These are phyloP conservation scores for Dendroctonus ponderosae DNA, from an alignment of 1,140 invertebrate genomes.

Conservation along the genomic window DNA sequence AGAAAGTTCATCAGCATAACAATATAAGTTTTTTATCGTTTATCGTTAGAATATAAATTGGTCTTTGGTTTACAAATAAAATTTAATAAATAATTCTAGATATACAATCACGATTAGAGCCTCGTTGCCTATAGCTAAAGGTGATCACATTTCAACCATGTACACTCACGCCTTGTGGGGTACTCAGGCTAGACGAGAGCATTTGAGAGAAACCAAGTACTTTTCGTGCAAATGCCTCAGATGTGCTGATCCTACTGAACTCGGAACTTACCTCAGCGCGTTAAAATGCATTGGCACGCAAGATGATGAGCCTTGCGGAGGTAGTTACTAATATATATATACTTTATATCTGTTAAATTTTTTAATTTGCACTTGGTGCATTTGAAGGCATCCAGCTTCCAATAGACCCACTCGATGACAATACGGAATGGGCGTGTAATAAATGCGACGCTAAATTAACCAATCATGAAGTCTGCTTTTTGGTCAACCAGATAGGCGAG, in stretches of 20 bases:
- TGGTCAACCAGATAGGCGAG: constrained; percentile 68
- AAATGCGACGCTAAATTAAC: constrained; percentile 62
- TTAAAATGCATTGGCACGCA: constrained; percentile 65
- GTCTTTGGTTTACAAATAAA: not conserved
- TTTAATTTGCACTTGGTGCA: not conserved
- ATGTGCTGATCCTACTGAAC: constrained; percentile 75
- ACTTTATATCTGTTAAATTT: not conserved
- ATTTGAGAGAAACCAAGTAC: constrained; percentile 78
- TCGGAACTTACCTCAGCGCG: constrained; percentile 72
- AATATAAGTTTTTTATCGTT: no score
- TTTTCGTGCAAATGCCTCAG: constrained; percentile 72
- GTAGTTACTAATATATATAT: constrained; percentile 15
- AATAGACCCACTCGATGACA: constrained; percentile 63
- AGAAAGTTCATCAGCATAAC: no score
- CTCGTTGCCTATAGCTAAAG: constrained; percentile 64
- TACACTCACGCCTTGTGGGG: constrained; percentile 85
- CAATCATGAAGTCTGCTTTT: constrained; percentile 57
- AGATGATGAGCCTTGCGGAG: constrained; percentile 36
- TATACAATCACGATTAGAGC: constrained; percentile 66
- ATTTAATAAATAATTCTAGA: constrained; percentile 39
- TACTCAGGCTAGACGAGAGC: constrained; percentile 72
- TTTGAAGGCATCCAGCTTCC: constrained; percentile 58
- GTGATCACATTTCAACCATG: constrained; percentile 72
- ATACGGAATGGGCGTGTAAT: constrained; percentile 73
- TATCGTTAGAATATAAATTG: no score